Conservation (phyloP, 2,113 vertebrate species). For the Malurus elegans region DNA sequence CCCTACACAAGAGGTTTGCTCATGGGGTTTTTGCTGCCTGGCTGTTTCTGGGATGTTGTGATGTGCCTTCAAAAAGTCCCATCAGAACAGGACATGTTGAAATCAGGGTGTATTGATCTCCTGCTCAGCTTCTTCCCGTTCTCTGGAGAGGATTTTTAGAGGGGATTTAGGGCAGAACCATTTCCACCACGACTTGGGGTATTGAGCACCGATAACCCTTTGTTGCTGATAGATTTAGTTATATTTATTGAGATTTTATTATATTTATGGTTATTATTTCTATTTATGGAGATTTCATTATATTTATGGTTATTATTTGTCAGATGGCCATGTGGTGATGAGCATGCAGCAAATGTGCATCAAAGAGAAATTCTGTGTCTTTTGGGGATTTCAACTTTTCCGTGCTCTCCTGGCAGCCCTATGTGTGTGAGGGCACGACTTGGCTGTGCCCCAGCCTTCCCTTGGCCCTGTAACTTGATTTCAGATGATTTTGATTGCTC, state of each 20-base stretch:
- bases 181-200: neutral
- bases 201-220: neutral
- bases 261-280: neutral
- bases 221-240: neutral
- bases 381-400: neutral
- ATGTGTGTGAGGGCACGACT: neutral
- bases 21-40: rapidly evolving
- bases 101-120: neutral
- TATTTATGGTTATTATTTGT: neutral
- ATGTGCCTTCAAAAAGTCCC: neutral
- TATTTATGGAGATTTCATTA: no score
- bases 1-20: neutral
- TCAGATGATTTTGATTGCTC: conserved; percentile 33
- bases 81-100: rapidly evolving
- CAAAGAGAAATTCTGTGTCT: neutral
- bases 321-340: neutral
- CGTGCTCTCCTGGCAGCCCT: neutral
- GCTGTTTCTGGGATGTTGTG: neutral
- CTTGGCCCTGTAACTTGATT: conserved; percentile 13
- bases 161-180: neutral
- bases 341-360: neutral
- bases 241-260: no score
- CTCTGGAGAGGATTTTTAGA: neutral
- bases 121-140: neutral
- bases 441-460: neutral